phyloP scores from a whole-genome alignment of 1,140 invertebrate species.

The Plodia interpunctella region DNA sequence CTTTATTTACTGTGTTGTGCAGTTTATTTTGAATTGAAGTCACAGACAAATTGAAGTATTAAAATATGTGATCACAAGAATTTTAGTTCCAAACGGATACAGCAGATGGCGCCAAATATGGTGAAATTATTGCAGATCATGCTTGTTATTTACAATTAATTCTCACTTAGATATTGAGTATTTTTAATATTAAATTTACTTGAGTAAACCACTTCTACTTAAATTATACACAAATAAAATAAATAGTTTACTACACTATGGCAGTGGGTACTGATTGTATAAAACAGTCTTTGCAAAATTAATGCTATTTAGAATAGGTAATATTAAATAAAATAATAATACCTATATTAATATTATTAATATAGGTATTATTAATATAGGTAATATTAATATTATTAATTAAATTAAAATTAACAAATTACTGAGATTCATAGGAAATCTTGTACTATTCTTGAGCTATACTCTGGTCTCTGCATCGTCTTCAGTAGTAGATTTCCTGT shows the following conservation, averaged over 20 bases:
- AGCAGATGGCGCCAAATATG: not conserved
- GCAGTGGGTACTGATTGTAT: constrained; percentile 61
- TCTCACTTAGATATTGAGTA: not conserved
- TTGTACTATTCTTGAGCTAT: constrained; percentile 63
- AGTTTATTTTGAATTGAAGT: too few relatives aligned
- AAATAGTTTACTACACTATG: constrained; percentile 58
- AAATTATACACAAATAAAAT: constrained; percentile 57
- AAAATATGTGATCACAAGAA: not conserved
- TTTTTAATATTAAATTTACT: constrained; percentile 1
- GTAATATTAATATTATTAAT: too few relatives aligned
- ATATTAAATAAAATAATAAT: constrained; percentile 19
- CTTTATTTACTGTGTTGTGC: not conserved
- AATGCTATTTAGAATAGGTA: constrained; percentile 37
- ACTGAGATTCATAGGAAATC: constrained; percentile 75
- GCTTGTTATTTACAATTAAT: not conserved
- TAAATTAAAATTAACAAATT: constrained; percentile 54
- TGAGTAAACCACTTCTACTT: constrained; percentile 38
- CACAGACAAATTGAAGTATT: not conserved
- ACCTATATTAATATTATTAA: too few relatives aligned
- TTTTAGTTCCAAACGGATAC: not conserved
- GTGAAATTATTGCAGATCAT: not conserved
- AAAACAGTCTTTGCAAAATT: constrained; percentile 60
- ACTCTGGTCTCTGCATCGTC: constrained; percentile 75
- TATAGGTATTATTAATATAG: too few relatives aligned
- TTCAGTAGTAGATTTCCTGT: constrained; percentile 77